These are phyloP conservation scores for Typhlomys cinereus DNA, from an alignment of 2,113 vertebrate genomes.

Conservation along the genomic window DNA sequence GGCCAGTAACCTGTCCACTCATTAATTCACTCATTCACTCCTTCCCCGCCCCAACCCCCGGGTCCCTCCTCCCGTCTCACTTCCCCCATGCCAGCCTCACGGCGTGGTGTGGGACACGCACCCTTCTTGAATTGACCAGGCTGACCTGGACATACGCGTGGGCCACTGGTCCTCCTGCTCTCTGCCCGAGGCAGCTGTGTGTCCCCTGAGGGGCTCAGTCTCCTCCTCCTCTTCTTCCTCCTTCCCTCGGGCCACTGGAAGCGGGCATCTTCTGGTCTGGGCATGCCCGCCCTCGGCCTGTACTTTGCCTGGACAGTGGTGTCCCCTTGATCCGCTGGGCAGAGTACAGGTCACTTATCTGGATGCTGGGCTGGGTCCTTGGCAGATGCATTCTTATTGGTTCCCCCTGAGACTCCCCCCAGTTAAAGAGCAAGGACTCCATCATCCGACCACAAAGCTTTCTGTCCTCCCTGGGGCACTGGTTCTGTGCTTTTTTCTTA, in stretches of 20 bases:
- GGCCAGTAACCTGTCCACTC: neutral
- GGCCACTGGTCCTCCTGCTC: neutral
- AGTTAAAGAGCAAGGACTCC: neutral
- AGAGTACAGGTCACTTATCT: neutral
- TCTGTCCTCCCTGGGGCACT: neutral
- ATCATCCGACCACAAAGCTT: neutral
- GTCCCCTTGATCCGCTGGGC: too few relatives aligned
- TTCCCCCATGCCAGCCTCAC: too few relatives aligned
- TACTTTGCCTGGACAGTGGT: too few relatives aligned
- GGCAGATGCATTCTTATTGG: rapidly evolving
- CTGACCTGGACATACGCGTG: neutral
- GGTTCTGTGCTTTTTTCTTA: neutral
- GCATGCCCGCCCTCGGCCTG: neutral
- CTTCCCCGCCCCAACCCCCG: too few relatives aligned
- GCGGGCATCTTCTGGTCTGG: too few relatives aligned
- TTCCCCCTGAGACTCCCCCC: neutral
- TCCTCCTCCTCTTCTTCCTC: neutral
- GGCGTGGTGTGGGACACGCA: rapidly evolving
- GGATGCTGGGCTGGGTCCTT: neutral
- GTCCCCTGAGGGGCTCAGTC: neutral
- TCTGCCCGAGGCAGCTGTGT: neutral
- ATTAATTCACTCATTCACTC: neutral
- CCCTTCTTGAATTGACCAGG: neutral
- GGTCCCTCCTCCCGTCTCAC: neutral
- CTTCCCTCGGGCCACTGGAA: neutral